Conservation (phyloP, 2,797 vertebrate species). For the Sebastes baramenuke region DNA sequence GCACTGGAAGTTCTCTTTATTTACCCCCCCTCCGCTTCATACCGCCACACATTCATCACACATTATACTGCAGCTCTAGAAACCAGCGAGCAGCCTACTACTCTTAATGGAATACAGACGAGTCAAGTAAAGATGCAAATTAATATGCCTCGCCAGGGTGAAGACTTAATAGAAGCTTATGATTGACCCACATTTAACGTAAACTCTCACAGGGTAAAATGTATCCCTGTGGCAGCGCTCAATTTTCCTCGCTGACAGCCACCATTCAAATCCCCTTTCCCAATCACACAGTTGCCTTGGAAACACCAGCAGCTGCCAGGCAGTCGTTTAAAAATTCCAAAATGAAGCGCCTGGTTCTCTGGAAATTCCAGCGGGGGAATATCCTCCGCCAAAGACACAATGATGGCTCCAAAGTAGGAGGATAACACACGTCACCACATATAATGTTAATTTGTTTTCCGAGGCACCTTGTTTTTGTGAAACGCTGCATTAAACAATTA, state of each 20-base stretch:
- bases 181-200: constrained; percentile 79
- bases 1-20: constrained; percentile 43
- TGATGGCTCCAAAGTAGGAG: not conserved
- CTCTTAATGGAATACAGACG: constrained; percentile 61
- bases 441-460: constrained; percentile 34
- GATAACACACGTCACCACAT: constrained; percentile 9
- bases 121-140: constrained; percentile 72
- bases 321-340: constrained; percentile 70
- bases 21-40: constrained; percentile 16
- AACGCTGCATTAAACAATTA: constrained; percentile 52
- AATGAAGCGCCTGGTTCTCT: constrained; percentile 58
- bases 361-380: constrained; percentile 69
- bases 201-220: constrained; percentile 70
- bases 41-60: constrained; percentile 54
- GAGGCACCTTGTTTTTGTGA: constrained; percentile 23
- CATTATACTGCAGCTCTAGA: constrained; percentile 21
- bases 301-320: constrained; percentile 74
- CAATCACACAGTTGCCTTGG: constrained; percentile 79
- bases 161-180: constrained; percentile 77
- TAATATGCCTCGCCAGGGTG: constrained; percentile 68
- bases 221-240: constrained; percentile 65
- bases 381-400: constrained; percentile 34
- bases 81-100: constrained; percentile 31
- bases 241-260: constrained; percentile 68
- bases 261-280: constrained; percentile 73